Conservation (phyloP, 2,888 invertebrate genomes). For the Zygogramma bicolorata region DNA sequence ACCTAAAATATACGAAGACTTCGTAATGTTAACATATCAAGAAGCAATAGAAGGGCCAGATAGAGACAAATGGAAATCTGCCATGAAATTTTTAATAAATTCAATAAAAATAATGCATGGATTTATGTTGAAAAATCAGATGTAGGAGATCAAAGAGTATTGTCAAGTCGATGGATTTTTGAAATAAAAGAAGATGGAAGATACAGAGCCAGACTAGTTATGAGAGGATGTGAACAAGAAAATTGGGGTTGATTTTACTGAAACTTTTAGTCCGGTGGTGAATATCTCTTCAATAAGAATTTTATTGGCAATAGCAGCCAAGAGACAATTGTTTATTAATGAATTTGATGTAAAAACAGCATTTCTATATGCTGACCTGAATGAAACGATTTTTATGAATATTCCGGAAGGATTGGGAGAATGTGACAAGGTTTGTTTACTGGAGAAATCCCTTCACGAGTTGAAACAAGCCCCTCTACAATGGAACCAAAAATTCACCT, state of each 20-base stretch:
- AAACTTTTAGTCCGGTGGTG: slow-evolving; percentile 37
- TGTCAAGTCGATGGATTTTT: slow-evolving; percentile 36
- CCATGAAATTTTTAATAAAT: too few relatives aligned
- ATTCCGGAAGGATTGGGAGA: slow-evolving; percentile 8
- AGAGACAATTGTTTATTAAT: background rate
- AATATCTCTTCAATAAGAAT: slow-evolving; percentile 19
- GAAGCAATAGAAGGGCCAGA: slow-evolving; percentile 40
- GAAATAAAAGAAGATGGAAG: slow-evolving; percentile 29
- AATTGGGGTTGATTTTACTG: slow-evolving; percentile 29
- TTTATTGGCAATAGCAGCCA: background rate
- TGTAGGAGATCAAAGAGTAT: slow-evolving; percentile 27
- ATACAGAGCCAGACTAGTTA: slow-evolving; percentile 37
- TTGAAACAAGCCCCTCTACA: slow-evolving; percentile 11
- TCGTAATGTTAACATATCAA: slow-evolving; percentile 29
- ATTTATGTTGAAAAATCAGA: slow-evolving; percentile 35
- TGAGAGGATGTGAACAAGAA: slow-evolving; percentile 31
- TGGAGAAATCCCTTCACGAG: background rate
- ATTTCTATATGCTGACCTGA: slow-evolving; percentile 1
- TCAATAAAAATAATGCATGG: slow-evolving; percentile 49
- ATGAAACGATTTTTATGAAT: background rate
- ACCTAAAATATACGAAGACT: background rate
- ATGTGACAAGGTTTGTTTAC: background rate
- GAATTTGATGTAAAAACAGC: slow-evolving; percentile 10
- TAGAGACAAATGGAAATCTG: slow-evolving; percentile 38
- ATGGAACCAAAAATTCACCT: background rate